Conservation (phyloP, 2,113 vertebrate species). For the Hystrix brachyura region DNA sequence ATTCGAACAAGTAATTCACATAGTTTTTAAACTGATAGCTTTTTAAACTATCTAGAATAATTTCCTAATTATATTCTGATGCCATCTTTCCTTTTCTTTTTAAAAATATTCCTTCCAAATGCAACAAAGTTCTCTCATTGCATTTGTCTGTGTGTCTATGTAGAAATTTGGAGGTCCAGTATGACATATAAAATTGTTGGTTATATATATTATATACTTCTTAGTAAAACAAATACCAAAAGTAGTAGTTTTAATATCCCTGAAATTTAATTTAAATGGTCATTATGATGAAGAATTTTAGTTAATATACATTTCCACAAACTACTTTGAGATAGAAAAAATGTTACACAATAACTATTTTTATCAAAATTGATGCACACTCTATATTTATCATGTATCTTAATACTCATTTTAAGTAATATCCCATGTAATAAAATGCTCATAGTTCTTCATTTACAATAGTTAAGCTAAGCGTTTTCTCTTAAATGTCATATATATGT, state of each 20-base stretch:
- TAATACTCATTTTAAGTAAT: not conserved
- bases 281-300: slow-evolving; percentile 5
- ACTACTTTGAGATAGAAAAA: not conserved
- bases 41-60: not conserved
- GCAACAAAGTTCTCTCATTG: not conserved
- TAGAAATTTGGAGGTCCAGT: not conserved
- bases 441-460: not conserved
- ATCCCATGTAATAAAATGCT: not conserved
- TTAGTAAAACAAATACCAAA: slow-evolving; percentile 42
- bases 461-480: not conserved
- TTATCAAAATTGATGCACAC: not conserved
- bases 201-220: not conserved
- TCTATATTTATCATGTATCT: not conserved
- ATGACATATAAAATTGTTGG: not conserved
- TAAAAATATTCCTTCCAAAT: not conserved
- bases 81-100: not conserved
- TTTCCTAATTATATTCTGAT: not conserved
- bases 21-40: not conserved
- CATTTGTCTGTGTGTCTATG: not conserved
- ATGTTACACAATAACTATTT: not conserved
- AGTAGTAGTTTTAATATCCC: not conserved
- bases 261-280: slow-evolving; percentile 13
- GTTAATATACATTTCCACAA: not conserved
- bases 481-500: not conserved
- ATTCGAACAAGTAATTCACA: slow-evolving; percentile 30